A percentile compares a stretch with the other conserved stretches of the same genome.
Evolutionary conservation across 2,113 vertebrate species (phyloP).

Genomic region (Charina bottae): DNA sequence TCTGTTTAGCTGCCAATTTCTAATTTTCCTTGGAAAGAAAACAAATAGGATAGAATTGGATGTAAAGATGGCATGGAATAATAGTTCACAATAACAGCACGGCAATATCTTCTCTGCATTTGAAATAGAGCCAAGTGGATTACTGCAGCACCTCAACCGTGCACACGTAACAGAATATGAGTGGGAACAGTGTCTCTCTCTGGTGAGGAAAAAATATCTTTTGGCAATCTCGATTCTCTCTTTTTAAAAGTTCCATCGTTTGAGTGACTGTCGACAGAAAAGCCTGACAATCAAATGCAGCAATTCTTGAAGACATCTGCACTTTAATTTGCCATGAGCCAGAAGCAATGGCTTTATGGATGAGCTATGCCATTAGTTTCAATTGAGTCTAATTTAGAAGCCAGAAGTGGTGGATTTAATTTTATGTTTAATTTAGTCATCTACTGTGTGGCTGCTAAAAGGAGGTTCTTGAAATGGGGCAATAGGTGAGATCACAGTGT

Average conservation of each 20-base stretch:
- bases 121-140: neutral
- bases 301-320: conserved; percentile 4
- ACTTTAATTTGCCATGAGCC: neutral
- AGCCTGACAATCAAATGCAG: neutral
- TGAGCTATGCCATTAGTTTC: neutral
- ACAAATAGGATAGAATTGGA: neutral
- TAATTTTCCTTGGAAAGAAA: conserved; percentile 5
- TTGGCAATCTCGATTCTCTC: neutral
- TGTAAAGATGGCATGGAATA: neutral
- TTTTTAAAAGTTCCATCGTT: neutral
- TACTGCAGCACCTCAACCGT: neutral
- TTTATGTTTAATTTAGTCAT: conserved; percentile 8
- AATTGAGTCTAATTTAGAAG: neutral
- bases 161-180: neutral
- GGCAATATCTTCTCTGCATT: neutral
- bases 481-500: neutral
- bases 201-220: neutral
- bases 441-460: conserved; percentile 4
- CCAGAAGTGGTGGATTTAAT: conserved; percentile 8
- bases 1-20: neutral
- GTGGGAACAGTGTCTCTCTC: neutral
- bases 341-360: conserved; percentile 14
- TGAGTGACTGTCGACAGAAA: neutral
- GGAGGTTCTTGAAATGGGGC: neutral
- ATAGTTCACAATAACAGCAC: neutral